phyloP scores from a whole-genome alignment of 2,113 vertebrate species.

The Ictalurus punctatus region DNA sequence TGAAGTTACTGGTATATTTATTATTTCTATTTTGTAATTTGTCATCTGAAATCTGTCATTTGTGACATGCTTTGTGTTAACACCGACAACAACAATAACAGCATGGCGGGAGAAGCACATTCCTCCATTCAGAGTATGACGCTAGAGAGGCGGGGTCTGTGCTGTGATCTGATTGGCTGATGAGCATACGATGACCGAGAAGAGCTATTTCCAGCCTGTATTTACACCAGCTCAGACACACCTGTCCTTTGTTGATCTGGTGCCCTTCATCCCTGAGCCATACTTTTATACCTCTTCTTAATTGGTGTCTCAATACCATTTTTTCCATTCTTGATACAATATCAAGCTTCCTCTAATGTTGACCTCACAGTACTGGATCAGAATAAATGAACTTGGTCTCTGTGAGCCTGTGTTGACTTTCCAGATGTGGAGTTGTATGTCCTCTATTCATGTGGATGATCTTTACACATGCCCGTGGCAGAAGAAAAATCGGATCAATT shows the following conservation, averaged over 20 bases:
- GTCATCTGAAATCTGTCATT: not conserved
- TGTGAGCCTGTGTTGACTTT: not conserved
- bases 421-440: not conserved
- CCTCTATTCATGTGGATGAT: not conserved
- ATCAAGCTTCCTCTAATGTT: not conserved
- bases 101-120: constrained; percentile 11
- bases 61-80: not conserved
- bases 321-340: not conserved
- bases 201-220: constrained; percentile 40
- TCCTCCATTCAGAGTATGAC: not conserved
- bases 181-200: not conserved
- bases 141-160: constrained; percentile 18
- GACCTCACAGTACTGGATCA: not conserved
- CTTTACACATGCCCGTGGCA: not conserved
- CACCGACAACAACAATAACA: not conserved
- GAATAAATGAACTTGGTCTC: not conserved
- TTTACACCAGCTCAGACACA: constrained; percentile 37
- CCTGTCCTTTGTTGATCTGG: constrained; percentile 37
- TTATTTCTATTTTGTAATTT: too few species aligned
- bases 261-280: constrained; percentile 12
- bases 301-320: not conserved
- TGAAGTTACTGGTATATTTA: not conserved
- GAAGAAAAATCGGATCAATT: not conserved
- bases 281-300: not conserved
- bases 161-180: constrained; percentile 21